These are phyloP conservation scores for Microplitis deprimator DNA, from an alignment of 2,888 invertebrate species.

Conservation along the genomic window DNA sequence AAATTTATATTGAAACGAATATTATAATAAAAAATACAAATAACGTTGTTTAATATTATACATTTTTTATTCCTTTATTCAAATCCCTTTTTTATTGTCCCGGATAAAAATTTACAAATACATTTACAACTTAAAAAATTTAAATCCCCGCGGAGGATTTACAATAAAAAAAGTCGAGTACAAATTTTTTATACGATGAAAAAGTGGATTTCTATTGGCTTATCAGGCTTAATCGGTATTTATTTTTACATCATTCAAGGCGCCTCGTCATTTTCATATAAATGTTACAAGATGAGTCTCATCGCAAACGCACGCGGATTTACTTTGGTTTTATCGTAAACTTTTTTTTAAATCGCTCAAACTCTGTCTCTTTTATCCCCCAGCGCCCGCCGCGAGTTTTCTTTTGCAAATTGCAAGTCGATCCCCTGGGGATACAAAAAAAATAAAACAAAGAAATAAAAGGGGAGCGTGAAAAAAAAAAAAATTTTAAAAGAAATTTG, in stretches of 20 bases:
- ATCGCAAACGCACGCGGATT: background rate
- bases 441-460: conserved; percentile 1
- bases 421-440: background rate
- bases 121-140: background rate
- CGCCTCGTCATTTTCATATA: conserved; percentile 3
- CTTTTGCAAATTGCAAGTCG: background rate
- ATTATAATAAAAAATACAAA: background rate
- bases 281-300: background rate
- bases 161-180: background rate
- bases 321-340: background rate
- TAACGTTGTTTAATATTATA: background rate
- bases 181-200: background rate
- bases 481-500: background rate
- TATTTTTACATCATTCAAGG: background rate
- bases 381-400: background rate
- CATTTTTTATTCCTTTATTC: background rate
- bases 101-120: background rate
- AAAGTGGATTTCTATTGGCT: conserved; percentile 11
- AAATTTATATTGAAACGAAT: background rate
- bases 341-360: background rate
- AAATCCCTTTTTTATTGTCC: background rate
- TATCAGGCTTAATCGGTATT: background rate
- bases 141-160: background rate
- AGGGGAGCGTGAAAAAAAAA: background rate
- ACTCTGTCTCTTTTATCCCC: background rate